Base-by-base conservation (phyloP, 2,888 invertebrate species). In the Chaitophorus viminalis region DNA sequence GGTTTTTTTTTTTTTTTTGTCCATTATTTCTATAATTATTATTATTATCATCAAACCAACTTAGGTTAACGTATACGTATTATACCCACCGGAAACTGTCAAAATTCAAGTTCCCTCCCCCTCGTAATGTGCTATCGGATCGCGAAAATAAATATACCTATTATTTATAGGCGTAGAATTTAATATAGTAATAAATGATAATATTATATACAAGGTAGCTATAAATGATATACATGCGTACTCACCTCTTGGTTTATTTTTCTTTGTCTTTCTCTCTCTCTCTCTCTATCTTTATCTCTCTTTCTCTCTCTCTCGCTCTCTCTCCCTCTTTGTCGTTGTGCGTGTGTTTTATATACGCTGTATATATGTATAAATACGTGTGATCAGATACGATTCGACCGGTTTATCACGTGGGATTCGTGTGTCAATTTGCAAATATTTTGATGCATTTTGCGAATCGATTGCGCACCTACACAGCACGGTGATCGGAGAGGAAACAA, bases 1-100 rank as follows among this genome's bases (percentile, higher is more conserved):
- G 83, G 83, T 83, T 75, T 46, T 75, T 39, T n/a, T n/a, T n/a
- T 83, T 75, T 46, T 75, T 39, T 46, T 81, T 36, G 39, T 68
- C 60, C 39, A 68, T 81, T 68, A 68, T 68, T 68, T 33, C n/a
- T 33, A 81, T 68, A 1, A 82, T 82, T 70, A 70, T 82, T 29
- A 29, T 81, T 46, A 81, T 81, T 81, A 70, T 75, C 39, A 46
- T 46, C 36, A 36, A 9, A 36, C 33, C 3, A 36, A 18, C 14
- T 39, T 25, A 29, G 29, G 54, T 54, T 54, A 77, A 75, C 75
- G 14, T 54, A 54, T 72, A 46, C 46, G 46, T 46, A 76, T 9
- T 46, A 76, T 76, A 77, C 25, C 25, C 46, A 46, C 46, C 82
- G 82, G 65, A 79, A 79, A 79, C 65, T 33, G 36, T 79, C 79